Base-by-base conservation (phyloP, 2,113 vertebrate species). In the Stigmatopora nigra region DNA sequence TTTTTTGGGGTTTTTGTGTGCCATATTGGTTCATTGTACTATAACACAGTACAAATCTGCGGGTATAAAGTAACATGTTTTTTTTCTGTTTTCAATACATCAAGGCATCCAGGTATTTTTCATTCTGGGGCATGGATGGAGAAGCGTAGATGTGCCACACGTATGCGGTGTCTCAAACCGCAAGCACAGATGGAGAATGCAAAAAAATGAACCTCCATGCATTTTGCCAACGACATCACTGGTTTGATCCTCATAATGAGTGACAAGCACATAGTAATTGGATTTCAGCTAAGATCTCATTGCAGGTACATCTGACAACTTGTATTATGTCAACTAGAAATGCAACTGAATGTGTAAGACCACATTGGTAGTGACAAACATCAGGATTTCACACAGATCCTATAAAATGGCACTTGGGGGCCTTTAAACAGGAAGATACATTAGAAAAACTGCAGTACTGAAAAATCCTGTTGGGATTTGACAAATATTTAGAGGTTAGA, bases 41-140 rank as follows among this genome's bases (percentile, higher is more conserved):
- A 41, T 8, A 41, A 7, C 9, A 41, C 38, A 41, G 38, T 41
- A 41, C 38, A 8, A 8, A 8, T 41, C 9, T 41, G 38, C 9
- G 2, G 1, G 9, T 41, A 7, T 10, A 41, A 41, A 41, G 38
- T 1, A 8, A 10, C 9, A 3, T 1, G 5, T 41, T 41, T 41
- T 41, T 41, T 41, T 41, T 41, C 38, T 7, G 38, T 10, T 31
- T 31, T 31, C 25, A 31, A 31, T 31, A 31, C 25, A 31, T 31
- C 46, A 48, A 13, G 15, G 46, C 46, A 48, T 4, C 15, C n/a
- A 3, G 12, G 19, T 20, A 11, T 53, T 4, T 5, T 31, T 19
- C 13, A 10, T 88, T 85, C 78, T 81, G 79, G 83, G 84, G 61
- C 87, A 79, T 46, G 49, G 58, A 68, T 3, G 25, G 52, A 72